Percentiles rank a stretch among this genome's conserved stretches.
Conservation (phyloP, 2,888 invertebrate genomes). For the Monochamus alternatus region DNA sequence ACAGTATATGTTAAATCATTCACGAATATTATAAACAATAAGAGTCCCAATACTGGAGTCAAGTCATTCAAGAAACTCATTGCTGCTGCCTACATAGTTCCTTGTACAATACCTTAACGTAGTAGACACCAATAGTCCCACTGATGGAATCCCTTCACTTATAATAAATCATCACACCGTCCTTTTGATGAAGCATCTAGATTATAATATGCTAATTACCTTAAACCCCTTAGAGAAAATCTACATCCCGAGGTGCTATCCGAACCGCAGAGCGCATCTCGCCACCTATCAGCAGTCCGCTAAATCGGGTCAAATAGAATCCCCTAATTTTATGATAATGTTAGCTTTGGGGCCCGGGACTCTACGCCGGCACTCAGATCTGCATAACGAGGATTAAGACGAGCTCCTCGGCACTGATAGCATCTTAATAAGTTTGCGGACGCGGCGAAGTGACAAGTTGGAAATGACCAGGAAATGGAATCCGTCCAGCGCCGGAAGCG, state of each 20-base stretch:
- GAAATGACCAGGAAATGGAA: conserved; percentile 64
- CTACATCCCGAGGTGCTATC: background rate
- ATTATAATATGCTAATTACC: background rate
- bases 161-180: too few species aligned
- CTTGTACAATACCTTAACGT: too few species aligned
- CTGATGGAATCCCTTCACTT: too few species aligned
- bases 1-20: too few species aligned
- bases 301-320: conserved; percentile 19
- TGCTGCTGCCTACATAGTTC: too few species aligned
- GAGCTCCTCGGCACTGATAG: conserved; percentile 48
- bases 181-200: background rate
- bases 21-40: too few species aligned
- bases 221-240: background rate
- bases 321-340: conserved; percentile 36
- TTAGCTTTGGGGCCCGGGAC: conserved; percentile 29
- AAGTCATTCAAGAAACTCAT: too few species aligned
- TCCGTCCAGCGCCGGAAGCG: conserved; percentile 57
- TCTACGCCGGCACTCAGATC: conserved; percentile 32
- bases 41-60: too few species aligned
- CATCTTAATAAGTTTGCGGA: conserved; percentile 52
- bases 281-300: conserved; percentile 23
- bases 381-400: conserved; percentile 48
- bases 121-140: too few species aligned
- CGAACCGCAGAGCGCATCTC: background rate
- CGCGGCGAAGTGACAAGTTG: conserved; percentile 54